Evolutionary conservation across 2,888 invertebrate genomes (phyloP), one percentile per base, ranked within the genome.

Genomic region (Lymantria dispar): DNA sequence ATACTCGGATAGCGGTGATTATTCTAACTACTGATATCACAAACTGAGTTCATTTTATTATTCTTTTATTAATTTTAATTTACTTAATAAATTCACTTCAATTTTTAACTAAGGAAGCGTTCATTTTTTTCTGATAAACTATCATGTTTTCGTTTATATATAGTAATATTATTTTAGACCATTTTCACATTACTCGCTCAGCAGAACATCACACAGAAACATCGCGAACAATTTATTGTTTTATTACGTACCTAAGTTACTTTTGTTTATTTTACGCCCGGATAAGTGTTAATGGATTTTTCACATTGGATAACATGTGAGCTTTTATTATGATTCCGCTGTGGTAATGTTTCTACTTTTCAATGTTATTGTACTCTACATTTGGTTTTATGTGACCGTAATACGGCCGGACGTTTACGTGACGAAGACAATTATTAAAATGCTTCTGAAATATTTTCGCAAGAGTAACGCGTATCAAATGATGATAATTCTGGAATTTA

Each of bases 251-350:
- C 60, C 60, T 64, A 56, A 62, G 58, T 65, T 73, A 72, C 70
- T 73, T 70, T 72, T 71, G 72, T 76, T 79, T 80, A 79, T 80
- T 80, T 81, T 76, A 78, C 75, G 70, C 74, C 58, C 68, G 74
- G 78, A 75, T 78, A 72, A 74, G 72, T 78, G 78, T 80, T 85
- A 87, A 86, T 87, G 81, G 82, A 81, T 79, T 78, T 80, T 78
- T 77, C 78, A 74, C 70, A 68, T 70, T 62, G 69, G 66, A 76
- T 75, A 70, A 72, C 70, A 75, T 65, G 70, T 68, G 77, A 64
- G 71, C 58, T 83, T 87, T 86, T 87, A 85, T 86, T 86, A 83
- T 79, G 76, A 83, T 79, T 81, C 78, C 58, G 54, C 53, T 55
- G 70, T 62, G 70, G 78, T 80, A 79, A 83, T 80, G 74, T 74